A percentile compares a stretch with the other conserved stretches of the same genome.
Evolutionary conservation across 1,140 invertebrate species (phyloP).

Genomic region (Saccostrea echinata): DNA sequence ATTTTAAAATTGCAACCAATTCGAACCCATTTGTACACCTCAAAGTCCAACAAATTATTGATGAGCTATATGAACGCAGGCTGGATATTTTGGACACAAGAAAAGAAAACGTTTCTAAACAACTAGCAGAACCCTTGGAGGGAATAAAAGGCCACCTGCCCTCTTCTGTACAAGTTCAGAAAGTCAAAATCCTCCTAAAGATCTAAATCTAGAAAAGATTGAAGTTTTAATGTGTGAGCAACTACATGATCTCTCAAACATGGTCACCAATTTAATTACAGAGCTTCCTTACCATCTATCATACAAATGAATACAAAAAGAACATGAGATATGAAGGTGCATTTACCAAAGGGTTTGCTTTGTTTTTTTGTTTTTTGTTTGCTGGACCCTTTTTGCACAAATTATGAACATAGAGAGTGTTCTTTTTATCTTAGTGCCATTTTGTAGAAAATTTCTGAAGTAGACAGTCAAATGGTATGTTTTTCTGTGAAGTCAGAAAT

Average conservation of each 20-base stretch:
- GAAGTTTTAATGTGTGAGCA: constrained; percentile 39
- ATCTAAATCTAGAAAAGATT: background rate
- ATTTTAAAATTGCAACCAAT: background rate
- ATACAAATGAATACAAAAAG: background rate
- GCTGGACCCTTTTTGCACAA: too few relatives aligned
- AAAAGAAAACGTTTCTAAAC: background rate
- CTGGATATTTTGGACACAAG: background rate
- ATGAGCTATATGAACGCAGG: constrained; percentile 9
- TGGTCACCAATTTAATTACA: constrained; percentile 21
- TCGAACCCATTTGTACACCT: background rate
- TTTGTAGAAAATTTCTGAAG: too few relatives aligned
- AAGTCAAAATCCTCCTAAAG: background rate
- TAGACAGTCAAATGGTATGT: too few relatives aligned
- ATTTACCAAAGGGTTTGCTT: too few relatives aligned
- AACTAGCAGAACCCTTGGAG: background rate
- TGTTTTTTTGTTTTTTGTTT: too few relatives aligned
- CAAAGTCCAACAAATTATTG: background rate
- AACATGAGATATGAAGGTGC: background rate
- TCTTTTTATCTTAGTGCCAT: too few relatives aligned
- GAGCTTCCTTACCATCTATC: constrained; percentile 16
- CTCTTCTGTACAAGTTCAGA: background rate
- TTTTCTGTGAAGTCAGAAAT: too few relatives aligned
- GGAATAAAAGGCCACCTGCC: constrained; percentile 46
- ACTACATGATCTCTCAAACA: constrained; percentile 43
- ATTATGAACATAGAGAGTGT: too few relatives aligned